Evolutionary conservation across 1,140 invertebrate genomes (phyloP).

Genomic region (Bombus confusus): DNA sequence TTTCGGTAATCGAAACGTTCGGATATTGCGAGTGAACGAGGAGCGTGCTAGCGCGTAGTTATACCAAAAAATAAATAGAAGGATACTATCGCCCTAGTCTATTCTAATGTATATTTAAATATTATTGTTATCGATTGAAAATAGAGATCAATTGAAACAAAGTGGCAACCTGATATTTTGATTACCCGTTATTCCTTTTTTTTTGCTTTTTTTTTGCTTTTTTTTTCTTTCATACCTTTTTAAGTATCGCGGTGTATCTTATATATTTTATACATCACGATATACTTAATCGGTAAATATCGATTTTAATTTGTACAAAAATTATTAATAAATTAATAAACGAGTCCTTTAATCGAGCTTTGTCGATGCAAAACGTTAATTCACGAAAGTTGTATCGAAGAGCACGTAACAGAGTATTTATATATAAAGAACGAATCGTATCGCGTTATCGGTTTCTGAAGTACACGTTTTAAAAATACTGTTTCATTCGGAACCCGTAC

Average conservation of each 20-base stretch:
- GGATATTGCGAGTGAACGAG: neutral
- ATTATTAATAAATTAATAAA: neutral
- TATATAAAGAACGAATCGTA: too few species aligned
- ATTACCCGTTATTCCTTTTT: neutral
- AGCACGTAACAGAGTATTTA: too few species aligned
- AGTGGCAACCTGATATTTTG: neutral
- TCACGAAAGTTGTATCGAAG: rapidly evolving
- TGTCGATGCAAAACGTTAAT: neutral
- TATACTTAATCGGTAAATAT: neutral
- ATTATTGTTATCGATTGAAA: slow-evolving; percentile 73
- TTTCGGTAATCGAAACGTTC: slow-evolving; percentile 19
- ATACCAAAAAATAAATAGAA: slow-evolving; percentile 67
- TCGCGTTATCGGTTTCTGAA: neutral
- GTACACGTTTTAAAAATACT: neutral
- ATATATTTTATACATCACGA: too few species aligned
- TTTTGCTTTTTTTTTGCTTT: too few species aligned
- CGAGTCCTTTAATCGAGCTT: neutral
- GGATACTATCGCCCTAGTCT: slow-evolving; percentile 72
- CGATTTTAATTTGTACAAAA: neutral
- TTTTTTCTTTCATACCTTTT: neutral
- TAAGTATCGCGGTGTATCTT: rapidly evolving
- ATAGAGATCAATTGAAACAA: slow-evolving; percentile 59
- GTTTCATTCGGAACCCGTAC: neutral
- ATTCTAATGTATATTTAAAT: slow-evolving; percentile 69
- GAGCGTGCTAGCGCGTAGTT: slow-evolving; percentile 39